Evolutionary conservation across 2,888 invertebrate species (phyloP).

Genomic region (Sacculina carcini): DNA sequence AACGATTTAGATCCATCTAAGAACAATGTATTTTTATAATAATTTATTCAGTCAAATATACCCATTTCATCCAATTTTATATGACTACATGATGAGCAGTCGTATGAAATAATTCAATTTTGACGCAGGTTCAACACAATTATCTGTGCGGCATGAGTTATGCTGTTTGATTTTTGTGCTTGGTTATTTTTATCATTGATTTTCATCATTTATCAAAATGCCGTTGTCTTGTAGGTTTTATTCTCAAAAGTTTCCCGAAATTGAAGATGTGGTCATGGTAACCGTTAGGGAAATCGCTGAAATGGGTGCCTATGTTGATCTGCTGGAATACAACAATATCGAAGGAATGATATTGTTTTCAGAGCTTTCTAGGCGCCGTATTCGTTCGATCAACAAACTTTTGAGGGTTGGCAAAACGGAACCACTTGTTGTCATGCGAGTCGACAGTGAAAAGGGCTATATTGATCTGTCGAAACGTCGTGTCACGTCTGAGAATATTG

Average conservation of each 20-base stretch:
- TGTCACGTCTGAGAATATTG: constrained; percentile 91
- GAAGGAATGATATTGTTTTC: constrained; percentile 98
- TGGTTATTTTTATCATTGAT: no score
- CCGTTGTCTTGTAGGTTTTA: constrained; percentile 89
- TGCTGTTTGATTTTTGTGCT: no score
- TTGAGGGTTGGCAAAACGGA: constrained; percentile 91
- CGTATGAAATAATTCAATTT: no score
- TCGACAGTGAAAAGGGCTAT: constrained; percentile 98
- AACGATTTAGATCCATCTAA: no score
- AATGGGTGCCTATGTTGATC: constrained; percentile 97
- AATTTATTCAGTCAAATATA: no score
- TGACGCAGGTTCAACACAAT: no score
- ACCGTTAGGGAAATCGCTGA: constrained; percentile 50
- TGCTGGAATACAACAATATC: constrained; percentile 93
- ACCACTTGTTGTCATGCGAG: constrained; percentile 27
- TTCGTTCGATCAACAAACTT: constrained; percentile 94
- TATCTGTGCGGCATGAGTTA: no score
- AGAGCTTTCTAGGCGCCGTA: constrained; percentile 90
- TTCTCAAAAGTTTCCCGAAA: constrained; percentile 85
- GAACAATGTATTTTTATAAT: no score
- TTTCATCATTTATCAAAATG: no score
- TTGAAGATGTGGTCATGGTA: constrained; percentile 98
- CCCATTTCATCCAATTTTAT: no score
- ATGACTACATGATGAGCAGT: no score
- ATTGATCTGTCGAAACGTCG: constrained; percentile 97